Evolutionary conservation across 2,888 invertebrate species (phyloP).

Genomic region (Omphaloscelis lunosa): DNA sequence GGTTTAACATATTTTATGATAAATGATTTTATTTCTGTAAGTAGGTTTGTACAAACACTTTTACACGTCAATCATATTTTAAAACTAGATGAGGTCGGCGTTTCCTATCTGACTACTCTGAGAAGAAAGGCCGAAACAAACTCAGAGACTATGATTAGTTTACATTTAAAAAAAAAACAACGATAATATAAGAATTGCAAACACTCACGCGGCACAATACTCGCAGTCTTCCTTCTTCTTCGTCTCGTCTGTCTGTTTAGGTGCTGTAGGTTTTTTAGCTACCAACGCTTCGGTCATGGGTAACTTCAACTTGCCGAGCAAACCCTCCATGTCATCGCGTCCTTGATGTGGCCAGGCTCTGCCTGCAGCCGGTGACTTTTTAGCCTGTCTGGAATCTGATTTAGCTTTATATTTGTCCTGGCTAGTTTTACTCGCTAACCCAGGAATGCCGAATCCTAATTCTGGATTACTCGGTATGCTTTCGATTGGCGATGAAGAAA

Average conservation of each 20-base stretch:
- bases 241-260: neutral
- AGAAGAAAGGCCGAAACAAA: no score
- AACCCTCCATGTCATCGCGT: neutral
- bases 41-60: no score
- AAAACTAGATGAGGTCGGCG: no score
- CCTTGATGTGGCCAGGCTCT: neutral
- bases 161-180: neutral
- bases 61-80: no score
- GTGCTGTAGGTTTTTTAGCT: neutral
- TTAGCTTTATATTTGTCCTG: neutral
- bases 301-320: conserved; percentile 15
- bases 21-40: no score
- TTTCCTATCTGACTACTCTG: no score
- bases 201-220: conserved; percentile 41
- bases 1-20: neutral
- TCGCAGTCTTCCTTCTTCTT: conserved; percentile 27
- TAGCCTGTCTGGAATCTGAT: neutral
- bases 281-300: neutral
- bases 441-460: conserved; percentile 46
- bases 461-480: conserved; percentile 47
- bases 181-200: neutral
- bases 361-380: neutral
- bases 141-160: neutral
- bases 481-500: conserved; percentile 6
- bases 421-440: conserved; percentile 1